Base-by-base conservation (phyloP, 2,888 invertebrate genomes). In the Amblyjoppa fuscipennis region DNA sequence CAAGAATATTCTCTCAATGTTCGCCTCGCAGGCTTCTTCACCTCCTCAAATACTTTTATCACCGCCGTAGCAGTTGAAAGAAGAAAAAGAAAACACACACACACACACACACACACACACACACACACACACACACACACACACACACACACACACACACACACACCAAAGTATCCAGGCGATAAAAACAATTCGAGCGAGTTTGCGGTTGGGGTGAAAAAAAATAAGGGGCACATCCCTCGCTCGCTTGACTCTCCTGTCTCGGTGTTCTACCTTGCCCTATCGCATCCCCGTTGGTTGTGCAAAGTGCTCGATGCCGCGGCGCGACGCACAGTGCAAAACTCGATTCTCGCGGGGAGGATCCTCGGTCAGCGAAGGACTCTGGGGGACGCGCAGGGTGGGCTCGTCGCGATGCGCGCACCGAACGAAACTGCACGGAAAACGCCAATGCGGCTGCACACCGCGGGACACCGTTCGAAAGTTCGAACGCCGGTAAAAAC, bases 401-500 rank as follows among this genome's bases (percentile, higher is more conserved):
- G 45, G 34, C 6, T 38, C 38, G 38, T 7, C 1, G 38, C 38
- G 38, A n/a, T 4, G 11, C 11, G 7, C 38, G 64, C 49, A 66
- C 25, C 45, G 51, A 61, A 49, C 76, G 56, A 68, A 71, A 84
- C 66, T 51, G 31, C 41, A 41, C 31, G 79, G n/a, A 56, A 59
- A 80, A 70, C 59, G 66, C 31, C 56, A 20, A 49, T 41, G 77
- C 28, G 81, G 69, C 80, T 80, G 20, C 76, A 59, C 11, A 76
- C 66, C 61, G 61, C 66, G 41, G 41, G 34, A 5, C 34, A 34
- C 61, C 85, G 81, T 86, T 87, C 78, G 85, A 85, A 88, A 86
- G 81, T 87, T 88, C 71, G 88, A 81, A 81, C 85, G 71, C 56
- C 66, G 74, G 61, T 16, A 28, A 71, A 88, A 88, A 88, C 81